Evolutionary conservation across 2,797 vertebrate genomes (phyloP).

Genomic region (Coccyzus lansbergi): DNA sequence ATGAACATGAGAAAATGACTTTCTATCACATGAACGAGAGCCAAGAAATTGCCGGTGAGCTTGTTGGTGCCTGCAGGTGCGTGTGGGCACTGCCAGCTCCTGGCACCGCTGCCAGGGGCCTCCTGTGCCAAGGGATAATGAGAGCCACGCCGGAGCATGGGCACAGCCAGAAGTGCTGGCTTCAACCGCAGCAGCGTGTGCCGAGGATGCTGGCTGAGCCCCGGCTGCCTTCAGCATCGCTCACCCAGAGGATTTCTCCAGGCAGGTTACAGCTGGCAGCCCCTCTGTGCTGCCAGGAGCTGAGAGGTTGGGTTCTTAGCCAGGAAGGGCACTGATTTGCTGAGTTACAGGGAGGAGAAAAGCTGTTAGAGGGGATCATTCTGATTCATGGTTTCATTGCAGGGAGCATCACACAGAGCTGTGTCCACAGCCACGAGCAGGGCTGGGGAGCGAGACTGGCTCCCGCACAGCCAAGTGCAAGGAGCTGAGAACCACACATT

Average conservation of each 20-base stretch:
- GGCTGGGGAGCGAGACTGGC: background rate
- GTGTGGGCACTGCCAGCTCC: background rate
- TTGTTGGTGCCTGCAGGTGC: background rate
- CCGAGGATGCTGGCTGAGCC: background rate
- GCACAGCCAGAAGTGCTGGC: background rate
- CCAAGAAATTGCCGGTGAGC: background rate
- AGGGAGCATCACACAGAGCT: accelerated
- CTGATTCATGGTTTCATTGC: background rate
- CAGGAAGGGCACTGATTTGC: background rate
- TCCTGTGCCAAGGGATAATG: background rate
- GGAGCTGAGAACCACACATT: accelerated
- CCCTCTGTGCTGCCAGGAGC: background rate
- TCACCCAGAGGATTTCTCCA: background rate
- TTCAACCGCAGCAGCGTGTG: accelerated
- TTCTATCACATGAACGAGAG: background rate
- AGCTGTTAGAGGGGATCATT: background rate
- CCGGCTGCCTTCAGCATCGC: background rate
- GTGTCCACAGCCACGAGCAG: accelerated
- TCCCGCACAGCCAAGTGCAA: accelerated
- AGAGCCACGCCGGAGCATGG: accelerated
- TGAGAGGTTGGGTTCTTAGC: background rate
- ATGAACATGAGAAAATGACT: background rate
- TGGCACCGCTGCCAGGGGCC: background rate
- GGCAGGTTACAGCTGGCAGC: background rate
- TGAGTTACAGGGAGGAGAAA: background rate